Base-by-base conservation (phyloP, 2,797 vertebrate genomes). In the Sphenopsis melanotis region DNA sequence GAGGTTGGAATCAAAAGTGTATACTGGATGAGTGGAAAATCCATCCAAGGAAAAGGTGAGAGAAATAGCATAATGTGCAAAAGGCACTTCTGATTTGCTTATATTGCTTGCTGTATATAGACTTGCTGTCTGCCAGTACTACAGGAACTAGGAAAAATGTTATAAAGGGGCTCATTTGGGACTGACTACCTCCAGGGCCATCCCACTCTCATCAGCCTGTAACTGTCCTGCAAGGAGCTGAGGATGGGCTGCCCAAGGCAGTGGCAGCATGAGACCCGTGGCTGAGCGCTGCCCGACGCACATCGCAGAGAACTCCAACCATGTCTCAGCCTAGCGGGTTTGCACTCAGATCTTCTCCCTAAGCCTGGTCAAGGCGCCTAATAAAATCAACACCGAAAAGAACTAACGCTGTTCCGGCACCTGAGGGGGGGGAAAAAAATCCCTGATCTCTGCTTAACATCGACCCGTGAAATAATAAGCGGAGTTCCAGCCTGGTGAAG, bases 261-360 rank as follows among this genome's bases (percentile, higher is more conserved):
- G 49, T 39, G 32, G n/a, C 71, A 56, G 63, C 20, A 50, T 6
- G 19, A 9, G 24, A 42, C 10, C 61, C 1, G 2, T 15, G 36
- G 23, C 49, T 5, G 1, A 29, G 29, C 3, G 0, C 46, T 83
- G 41, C 34, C 18, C 6, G 5, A 37, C 1, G 0, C 21, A 30
- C 12, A 3, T 10, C 32, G 29, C 21, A n/a, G 42, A 32, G 57
- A 19, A 4, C 36, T 75, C 70, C n/a, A 26, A 0, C 24, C 21
- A 3, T 2, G 6, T 21, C 27, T 66, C 75, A 57, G 16, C 20
- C 56, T 34, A 42, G 19, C 1, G 27, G 11, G 17, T 41, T 47
- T 87, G 42, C 49, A 19, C 52, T 44, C 30, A 2, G 15, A 26
- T 24, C 42, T 76, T 63, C 42, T 76, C 47, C 22, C 41, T 22